A percentile compares a stretch with the other conserved stretches of the same genome.
Evolutionary conservation across 2,113 vertebrate genomes (phyloP).

Genomic region (Meriones unguiculatus): DNA sequence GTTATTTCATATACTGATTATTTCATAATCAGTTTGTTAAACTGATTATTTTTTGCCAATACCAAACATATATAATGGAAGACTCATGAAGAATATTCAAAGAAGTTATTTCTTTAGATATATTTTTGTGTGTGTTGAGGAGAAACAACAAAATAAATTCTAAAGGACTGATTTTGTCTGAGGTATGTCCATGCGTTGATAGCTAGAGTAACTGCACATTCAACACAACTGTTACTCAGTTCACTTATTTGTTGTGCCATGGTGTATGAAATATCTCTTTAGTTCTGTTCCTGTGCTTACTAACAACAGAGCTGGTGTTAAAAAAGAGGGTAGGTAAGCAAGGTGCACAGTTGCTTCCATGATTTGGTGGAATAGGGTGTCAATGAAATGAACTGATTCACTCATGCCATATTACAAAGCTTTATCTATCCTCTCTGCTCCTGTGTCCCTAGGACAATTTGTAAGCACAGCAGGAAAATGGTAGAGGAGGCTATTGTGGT

Average conservation of each 20-base stretch:
- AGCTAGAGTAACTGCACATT: neutral
- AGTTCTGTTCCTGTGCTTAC: neutral
- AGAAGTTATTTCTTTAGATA: neutral
- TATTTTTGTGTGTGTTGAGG: neutral
- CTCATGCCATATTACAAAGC: neutral
- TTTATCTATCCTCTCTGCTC: neutral
- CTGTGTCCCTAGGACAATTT: neutral
- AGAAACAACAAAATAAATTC: conserved; percentile 12
- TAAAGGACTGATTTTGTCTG: neutral
- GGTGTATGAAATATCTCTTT: neutral
- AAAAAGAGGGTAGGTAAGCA: neutral
- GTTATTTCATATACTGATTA: neutral
- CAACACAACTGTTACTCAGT: neutral
- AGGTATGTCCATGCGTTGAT: neutral
- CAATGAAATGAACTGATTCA: neutral
- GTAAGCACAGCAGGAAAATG: neutral
- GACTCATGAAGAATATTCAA: neutral
- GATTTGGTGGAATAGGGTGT: neutral
- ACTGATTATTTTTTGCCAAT: neutral
- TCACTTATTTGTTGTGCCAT: neutral
- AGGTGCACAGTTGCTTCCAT: neutral
- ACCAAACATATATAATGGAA: neutral
- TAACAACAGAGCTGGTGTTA: neutral
- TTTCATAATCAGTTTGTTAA: neutral
- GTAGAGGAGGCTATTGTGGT: neutral